Evolutionary conservation across 2,113 vertebrate species (phyloP), one percentile per base, ranked within the genome.

Genomic region (Rhea americana): DNA sequence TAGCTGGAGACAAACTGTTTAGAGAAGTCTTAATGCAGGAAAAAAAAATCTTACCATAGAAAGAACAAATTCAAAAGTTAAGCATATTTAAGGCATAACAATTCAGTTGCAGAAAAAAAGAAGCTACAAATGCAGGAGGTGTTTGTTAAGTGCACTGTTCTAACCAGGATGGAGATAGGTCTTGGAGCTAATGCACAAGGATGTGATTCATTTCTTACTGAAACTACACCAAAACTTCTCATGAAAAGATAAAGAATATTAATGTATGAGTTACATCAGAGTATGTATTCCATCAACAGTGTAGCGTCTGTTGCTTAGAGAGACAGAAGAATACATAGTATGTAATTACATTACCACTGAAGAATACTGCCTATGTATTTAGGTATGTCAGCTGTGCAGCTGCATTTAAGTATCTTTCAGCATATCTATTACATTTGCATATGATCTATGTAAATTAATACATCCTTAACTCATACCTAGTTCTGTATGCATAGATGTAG

Each of bases 341-440:
- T 90, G n/a, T 80, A 90, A 97, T 94, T 96, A 90, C 94, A 97
- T 85, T 87, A 81, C 82, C 77, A 93, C 62, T 11, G 30, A 95
- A 91, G 93, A 94, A 79, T 94, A 95, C 68, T 93, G 86, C 39
- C 88, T 62, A 71, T 55, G 51, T 47, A 59, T 91, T 95, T 89
- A 96, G 92, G 89, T 85, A 95, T 94, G 90, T 96, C 94, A 82
- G 47, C 89, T 97, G 95, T 89, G 90, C 96, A 96, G 95, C 93
- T 96, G 76, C 74, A 93, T 71, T 91, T 67, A 91, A 95, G 86
- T 51, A 89, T 96, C 93, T 95, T 93, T 95, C 95, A 95, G 89
- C 82, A 89, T 93, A 93, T 96, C 89, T 71, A 93, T 93, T 94
- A 91, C 91, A 90, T 91, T 96, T 97, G 75, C 91, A 95, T 94